phyloP scores from a whole-genome alignment of 2,888 invertebrate species.

The Ectobius pallidus region DNA sequence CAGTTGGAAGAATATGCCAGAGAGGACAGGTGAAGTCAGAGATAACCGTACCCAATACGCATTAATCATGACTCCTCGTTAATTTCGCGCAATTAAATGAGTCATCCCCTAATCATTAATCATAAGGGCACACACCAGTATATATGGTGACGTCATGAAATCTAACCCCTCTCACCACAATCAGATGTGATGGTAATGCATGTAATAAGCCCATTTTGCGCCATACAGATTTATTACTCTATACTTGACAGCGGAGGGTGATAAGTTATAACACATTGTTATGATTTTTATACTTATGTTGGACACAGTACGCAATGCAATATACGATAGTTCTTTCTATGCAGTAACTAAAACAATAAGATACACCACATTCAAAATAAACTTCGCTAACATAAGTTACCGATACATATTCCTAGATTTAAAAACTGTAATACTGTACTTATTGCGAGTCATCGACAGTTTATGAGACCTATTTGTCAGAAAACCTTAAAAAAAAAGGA shows the following conservation, averaged over 20 bases:
- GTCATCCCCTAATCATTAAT: constrained; percentile 9
- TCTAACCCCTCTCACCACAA: neutral
- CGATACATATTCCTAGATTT: too few species aligned
- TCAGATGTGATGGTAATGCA: neutral
- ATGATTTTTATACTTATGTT: too few species aligned
- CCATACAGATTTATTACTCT: neutral
- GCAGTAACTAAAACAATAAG: too few species aligned
- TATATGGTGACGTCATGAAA: neutral
- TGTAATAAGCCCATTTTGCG: constrained; percentile 4
- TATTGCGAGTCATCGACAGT: too few species aligned
- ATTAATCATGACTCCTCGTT: neutral
- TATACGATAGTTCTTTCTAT: too few species aligned
- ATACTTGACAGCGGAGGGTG: neutral
- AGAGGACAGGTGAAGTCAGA: constrained; percentile 1
- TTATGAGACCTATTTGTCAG: too few species aligned
- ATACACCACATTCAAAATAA: too few species aligned
- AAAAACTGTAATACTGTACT: too few species aligned
- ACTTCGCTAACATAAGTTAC: too few species aligned
- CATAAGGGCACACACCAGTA: neutral
- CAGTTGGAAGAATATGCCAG: neutral
- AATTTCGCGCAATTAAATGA: neutral
- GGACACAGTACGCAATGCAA: too few species aligned
- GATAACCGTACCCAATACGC: neutral
- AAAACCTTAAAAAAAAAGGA: too few species aligned
- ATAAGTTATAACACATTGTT: too few species aligned